Conservation (phyloP, 2,888 invertebrate species). For the Synanthedon tipuliformis region DNA sequence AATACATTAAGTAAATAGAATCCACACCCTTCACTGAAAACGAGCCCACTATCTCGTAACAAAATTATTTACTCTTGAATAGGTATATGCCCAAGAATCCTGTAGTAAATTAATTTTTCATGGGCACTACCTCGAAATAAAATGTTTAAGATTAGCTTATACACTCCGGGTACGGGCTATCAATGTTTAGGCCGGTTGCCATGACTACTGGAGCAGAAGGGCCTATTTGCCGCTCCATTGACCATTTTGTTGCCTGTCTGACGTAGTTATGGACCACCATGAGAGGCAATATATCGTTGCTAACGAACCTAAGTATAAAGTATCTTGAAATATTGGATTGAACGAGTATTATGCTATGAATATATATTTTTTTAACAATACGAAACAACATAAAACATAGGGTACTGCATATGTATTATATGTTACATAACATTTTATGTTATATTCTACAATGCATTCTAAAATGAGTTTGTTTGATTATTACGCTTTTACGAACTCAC, state of each 20-base stretch:
- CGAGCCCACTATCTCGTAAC: slow-evolving; percentile 9
- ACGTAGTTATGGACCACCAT: slow-evolving; percentile 32
- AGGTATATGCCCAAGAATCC: slow-evolving; percentile 24
- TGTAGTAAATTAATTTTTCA: slow-evolving; percentile 46
- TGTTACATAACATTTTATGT: no score
- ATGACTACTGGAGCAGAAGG: slow-evolving; percentile 56
- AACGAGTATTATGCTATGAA: no score
- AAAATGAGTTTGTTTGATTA: no score
- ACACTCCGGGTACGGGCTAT: neutral
- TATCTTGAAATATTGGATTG: no score
- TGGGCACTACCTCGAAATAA: slow-evolving; percentile 29
- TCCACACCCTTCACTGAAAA: no score
- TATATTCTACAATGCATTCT: no score
- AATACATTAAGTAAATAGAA: no score
- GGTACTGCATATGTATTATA: no score
- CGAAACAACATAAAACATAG: no score
- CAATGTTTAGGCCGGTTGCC: slow-evolving; percentile 37
- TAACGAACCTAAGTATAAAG: no score
- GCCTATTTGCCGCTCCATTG: slow-evolving; percentile 58
- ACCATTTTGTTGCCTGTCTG: slow-evolving; percentile 35
- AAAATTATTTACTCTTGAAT: slow-evolving; percentile 41
- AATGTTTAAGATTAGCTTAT: slow-evolving; percentile 41
- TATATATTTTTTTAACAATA: no score
- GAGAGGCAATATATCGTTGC: neutral
- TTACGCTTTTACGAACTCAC: no score